phyloP scores from a whole-genome alignment of 2,797 vertebrate species.

The Falco rusticolus region DNA sequence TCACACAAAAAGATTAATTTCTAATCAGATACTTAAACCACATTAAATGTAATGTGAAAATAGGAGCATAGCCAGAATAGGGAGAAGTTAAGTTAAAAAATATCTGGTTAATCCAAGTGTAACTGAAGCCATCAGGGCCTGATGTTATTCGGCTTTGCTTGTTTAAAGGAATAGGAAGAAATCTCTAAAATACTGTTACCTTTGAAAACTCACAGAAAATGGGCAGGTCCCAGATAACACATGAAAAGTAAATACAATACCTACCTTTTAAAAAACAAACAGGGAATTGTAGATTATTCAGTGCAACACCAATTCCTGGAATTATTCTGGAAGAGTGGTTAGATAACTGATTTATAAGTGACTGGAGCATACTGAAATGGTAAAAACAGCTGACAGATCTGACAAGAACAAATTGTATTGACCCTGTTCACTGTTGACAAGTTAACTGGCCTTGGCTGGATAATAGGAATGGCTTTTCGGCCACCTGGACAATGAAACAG shows the following conservation, averaged over 20 bases:
- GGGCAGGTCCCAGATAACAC: neutral
- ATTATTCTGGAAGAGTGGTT: neutral
- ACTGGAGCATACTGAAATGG: neutral
- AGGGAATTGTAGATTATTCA: neutral
- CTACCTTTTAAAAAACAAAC: neutral
- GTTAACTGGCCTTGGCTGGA: neutral
- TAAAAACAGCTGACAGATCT: neutral
- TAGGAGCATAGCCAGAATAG: neutral
- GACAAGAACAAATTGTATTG: neutral
- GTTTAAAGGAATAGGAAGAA: neutral
- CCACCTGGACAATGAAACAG: neutral
- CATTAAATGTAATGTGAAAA: slow-evolving; percentile 3
- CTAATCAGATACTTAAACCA: neutral
- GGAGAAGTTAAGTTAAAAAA: neutral
- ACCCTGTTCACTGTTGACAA: neutral
- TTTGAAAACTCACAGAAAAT: neutral
- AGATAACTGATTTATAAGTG: neutral
- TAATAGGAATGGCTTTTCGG: neutral
- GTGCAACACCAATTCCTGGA: neutral
- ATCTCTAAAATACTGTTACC: neutral
- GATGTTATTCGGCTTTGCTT: neutral
- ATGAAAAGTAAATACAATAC: neutral
- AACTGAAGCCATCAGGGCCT: neutral
- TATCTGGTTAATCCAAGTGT: neutral
- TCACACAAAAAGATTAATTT: slow-evolving; percentile 23